A percentile compares a stretch with the other conserved stretches of the same genome.
These are phyloP conservation scores for Meloe dianella DNA, from an alignment of 2,888 invertebrate species.

Conservation along the genomic window DNA sequence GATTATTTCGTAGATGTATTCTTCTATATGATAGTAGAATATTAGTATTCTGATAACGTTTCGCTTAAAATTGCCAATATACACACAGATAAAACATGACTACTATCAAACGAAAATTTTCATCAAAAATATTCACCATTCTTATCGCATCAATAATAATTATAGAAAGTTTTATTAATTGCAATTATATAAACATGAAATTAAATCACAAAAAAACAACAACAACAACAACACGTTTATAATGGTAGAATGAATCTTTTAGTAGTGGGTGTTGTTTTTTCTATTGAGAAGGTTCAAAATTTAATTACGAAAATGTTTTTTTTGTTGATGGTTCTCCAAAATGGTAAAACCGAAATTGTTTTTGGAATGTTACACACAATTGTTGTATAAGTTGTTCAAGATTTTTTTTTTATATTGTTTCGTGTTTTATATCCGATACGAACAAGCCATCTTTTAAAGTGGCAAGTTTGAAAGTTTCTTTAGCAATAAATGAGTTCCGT, in stretches of 20 bases:
- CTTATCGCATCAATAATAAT: neutral
- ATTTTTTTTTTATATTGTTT: slow-evolving; percentile 24
- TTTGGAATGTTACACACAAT: slow-evolving; percentile 20
- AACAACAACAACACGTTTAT: too few species aligned
- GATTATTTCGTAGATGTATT: slow-evolving; percentile 40
- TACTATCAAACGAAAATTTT: slow-evolving; percentile 28
- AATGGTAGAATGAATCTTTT: too few species aligned
- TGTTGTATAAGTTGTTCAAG: slow-evolving; percentile 8
- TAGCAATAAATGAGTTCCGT: slow-evolving; percentile 36
- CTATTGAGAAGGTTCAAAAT: neutral
- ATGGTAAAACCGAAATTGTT: slow-evolving; percentile 12
- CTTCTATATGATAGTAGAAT: slow-evolving; percentile 31
- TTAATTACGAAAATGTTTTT: neutral
- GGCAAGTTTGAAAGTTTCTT: slow-evolving; percentile 38
- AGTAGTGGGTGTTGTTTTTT: too few species aligned
- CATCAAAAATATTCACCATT: slow-evolving; percentile 22
- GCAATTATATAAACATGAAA: neutral
- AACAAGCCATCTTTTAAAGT: slow-evolving; percentile 38
- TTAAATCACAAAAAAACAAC: too few species aligned
- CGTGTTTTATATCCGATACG: neutral
- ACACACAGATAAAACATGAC: slow-evolving; percentile 40
- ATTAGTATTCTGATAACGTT: slow-evolving; percentile 40
- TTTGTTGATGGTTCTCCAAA: too few species aligned
- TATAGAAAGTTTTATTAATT: too few species aligned
- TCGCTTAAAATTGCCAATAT: slow-evolving; percentile 37